Evolutionary conservation across 2,888 invertebrate species (phyloP).

Genomic region (Acleris holmiana): DNA sequence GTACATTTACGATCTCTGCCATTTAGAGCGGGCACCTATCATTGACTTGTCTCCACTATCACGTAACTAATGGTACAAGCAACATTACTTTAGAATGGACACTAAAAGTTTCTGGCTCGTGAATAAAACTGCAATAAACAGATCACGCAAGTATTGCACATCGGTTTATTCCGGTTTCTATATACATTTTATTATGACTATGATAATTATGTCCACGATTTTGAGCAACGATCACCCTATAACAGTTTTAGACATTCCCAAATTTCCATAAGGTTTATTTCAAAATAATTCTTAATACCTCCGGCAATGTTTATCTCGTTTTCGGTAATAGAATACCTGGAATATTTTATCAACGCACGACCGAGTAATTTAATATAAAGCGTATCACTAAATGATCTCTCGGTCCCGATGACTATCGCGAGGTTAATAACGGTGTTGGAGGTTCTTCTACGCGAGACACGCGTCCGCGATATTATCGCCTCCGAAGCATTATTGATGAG

Average conservation of each 20-base stretch:
- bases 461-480: constrained; percentile 79
- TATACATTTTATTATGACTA: constrained; percentile 19
- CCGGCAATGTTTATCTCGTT: constrained; percentile 76
- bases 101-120: constrained; percentile 13
- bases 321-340: constrained; percentile 82
- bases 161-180: constrained; percentile 16
- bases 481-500: constrained; percentile 81
- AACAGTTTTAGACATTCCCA: constrained; percentile 48
- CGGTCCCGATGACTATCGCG: constrained; percentile 75
- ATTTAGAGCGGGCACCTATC: constrained; percentile 25
- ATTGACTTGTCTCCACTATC: constrained; percentile 33
- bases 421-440: constrained; percentile 82
- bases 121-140: constrained; percentile 1
- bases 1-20: constrained; percentile 63
- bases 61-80: constrained; percentile 44
- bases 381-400: constrained; percentile 84
- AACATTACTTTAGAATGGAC: constrained; percentile 12
- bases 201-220: constrained; percentile 19
- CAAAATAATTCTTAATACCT: constrained; percentile 63
- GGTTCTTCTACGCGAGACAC: constrained; percentile 77
- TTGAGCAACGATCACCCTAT: constrained; percentile 37
- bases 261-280: constrained; percentile 46
- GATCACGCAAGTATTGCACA: constrained; percentile 9
- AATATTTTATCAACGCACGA: constrained; percentile 83
- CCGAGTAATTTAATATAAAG: constrained; percentile 85